Evolutionary conservation across 2,113 vertebrate genomes (phyloP).

Genomic region (Plotosus lineatus): DNA sequence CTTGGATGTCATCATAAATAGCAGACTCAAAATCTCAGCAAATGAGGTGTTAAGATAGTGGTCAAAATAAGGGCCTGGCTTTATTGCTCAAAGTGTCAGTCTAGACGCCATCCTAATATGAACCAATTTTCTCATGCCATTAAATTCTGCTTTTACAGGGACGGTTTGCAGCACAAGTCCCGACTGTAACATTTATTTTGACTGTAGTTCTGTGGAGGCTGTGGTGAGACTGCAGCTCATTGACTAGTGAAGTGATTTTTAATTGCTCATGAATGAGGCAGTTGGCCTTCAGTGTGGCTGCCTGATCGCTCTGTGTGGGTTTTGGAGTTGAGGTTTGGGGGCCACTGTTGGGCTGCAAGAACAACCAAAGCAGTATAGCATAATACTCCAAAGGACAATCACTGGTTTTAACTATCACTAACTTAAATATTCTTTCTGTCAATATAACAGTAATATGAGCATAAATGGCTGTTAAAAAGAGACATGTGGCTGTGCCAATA

Average conservation of each 20-base stretch:
- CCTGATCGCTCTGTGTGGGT: conserved; percentile 54
- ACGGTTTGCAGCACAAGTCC: conserved; percentile 51
- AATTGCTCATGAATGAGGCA: conserved; percentile 65
- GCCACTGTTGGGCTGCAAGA: conserved; percentile 25
- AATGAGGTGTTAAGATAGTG: conserved; percentile 25
- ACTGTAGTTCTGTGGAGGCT: conserved; percentile 54
- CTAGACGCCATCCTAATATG: conserved; percentile 27
- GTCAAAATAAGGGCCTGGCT: conserved; percentile 27
- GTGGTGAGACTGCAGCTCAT: conserved; percentile 65
- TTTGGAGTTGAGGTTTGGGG: conserved; percentile 25
- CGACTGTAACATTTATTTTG: conserved; percentile 55
- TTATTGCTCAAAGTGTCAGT: conserved; percentile 28
- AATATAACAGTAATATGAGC: conserved; percentile 1
- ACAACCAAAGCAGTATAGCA: conserved; percentile 27
- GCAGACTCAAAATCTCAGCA: conserved; percentile 8
- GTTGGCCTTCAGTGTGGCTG: conserved; percentile 44
- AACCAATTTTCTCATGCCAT: conserved; percentile 51
- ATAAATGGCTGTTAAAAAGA: background rate
- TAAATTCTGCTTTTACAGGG: conserved; percentile 47
- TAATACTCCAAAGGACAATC: conserved; percentile 17
- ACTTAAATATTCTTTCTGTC: conserved; percentile 1
- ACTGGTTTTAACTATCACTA: conserved; percentile 21
- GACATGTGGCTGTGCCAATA: background rate
- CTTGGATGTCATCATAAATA: conserved; percentile 5
- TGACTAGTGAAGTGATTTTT: conserved; percentile 65